These are phyloP conservation scores for Amphiprion percula DNA, from an alignment of 2,113 vertebrate species.

Conservation along the genomic window DNA sequence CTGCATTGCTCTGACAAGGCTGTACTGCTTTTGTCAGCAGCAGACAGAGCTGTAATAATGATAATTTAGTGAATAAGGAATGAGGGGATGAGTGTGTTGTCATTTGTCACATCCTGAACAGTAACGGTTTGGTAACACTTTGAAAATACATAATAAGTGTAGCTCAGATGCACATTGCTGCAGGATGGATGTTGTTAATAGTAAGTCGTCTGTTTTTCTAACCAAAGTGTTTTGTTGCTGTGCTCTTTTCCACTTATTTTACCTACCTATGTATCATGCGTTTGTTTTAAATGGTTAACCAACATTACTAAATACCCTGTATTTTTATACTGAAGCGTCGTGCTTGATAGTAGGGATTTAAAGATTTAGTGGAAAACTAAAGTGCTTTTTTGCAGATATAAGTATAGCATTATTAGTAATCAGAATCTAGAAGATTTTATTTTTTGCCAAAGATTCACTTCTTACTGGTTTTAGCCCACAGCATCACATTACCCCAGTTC, in stretches of 20 bases:
- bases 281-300: too few relatives aligned
- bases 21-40: conserved; percentile 35
- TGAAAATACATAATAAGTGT: not conserved
- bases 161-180: not conserved
- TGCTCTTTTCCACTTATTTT: not conserved
- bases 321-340: too few relatives aligned
- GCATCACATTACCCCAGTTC: too few relatives aligned
- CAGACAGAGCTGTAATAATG: conserved; percentile 4
- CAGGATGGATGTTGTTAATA: conserved; percentile 48
- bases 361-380: too few relatives aligned
- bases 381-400: too few relatives aligned
- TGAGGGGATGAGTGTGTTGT: not conserved
- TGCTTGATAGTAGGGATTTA: too few relatives aligned
- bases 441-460: too few relatives aligned
- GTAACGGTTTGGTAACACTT: not conserved
- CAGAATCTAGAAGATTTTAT: too few relatives aligned
- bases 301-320: too few relatives aligned
- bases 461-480: too few relatives aligned
- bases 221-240: not conserved
- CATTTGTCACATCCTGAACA: conserved; percentile 30
- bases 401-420: too few relatives aligned
- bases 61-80: conserved; percentile 12
- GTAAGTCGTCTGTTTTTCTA: conserved; percentile 61
- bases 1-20: conserved; percentile 61
- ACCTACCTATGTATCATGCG: not conserved